Conservation (phyloP, 2,113 vertebrate genomes). For the Tupaia chinensis region DNA sequence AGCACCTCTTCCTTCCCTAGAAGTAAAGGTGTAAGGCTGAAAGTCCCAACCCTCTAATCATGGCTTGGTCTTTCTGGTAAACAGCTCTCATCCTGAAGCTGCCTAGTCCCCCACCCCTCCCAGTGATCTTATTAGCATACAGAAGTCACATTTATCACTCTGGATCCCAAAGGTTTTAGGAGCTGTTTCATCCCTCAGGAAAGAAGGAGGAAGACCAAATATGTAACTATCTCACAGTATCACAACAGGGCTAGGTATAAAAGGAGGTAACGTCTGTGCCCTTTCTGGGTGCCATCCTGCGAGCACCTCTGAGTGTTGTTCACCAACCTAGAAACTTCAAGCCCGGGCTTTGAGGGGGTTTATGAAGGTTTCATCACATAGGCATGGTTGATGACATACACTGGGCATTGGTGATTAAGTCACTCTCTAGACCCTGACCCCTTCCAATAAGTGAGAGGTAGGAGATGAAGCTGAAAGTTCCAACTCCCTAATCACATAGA, state of each 20-base stretch:
- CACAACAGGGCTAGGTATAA: neutral
- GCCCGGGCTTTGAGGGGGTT: too few species aligned
- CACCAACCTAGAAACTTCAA: neutral
- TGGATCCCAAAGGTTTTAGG: neutral
- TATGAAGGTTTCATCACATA: neutral
- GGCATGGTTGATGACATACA: neutral
- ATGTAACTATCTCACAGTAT: too few species aligned
- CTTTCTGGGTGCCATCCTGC: neutral
- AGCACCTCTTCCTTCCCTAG: neutral
- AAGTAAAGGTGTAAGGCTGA: neutral
- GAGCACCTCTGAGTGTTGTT: neutral
- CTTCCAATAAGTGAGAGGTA: too few species aligned
- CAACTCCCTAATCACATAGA: neutral
- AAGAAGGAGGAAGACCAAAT: neutral
- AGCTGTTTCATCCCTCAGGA: neutral
- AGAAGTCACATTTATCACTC: neutral
- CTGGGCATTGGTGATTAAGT: neutral
- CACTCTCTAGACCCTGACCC: neutral
- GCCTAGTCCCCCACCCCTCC: neutral
- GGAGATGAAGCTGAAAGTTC: neutral
- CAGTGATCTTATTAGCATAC: neutral
- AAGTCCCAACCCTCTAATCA: neutral
- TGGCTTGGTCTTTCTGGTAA: neutral
- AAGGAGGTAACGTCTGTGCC: neutral
- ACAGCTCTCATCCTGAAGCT: neutral